Evolutionary conservation across 2,888 invertebrate species (phyloP), one percentile per base, ranked within the genome.

Genomic region (Eristalis pertinax): DNA sequence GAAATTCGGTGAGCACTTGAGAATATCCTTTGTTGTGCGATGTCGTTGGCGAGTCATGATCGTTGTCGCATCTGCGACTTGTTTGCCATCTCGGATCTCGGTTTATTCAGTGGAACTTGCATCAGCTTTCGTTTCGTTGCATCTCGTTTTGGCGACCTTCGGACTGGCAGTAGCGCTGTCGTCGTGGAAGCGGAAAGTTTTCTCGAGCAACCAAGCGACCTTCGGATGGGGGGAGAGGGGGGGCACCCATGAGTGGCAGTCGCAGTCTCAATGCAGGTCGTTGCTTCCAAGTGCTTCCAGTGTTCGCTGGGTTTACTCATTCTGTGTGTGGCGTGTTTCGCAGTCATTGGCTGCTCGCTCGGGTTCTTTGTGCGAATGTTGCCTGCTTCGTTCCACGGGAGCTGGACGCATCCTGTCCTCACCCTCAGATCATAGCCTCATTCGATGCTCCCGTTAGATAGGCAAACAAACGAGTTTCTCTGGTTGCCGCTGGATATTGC

Each of bases 31-130:
- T 24, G 43, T 22, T 70, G 63, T 58, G 41, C 19, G n/a, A 74
- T 29, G 19, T 63, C 32, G 32, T 5, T 24, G 72, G 38, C 78
- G 85, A 77, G 73, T 78, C 72, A 70, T 67, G 67, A 50, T 24
- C 70, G 5, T 22, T 10, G n/a, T n/a, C n/a, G n/a, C n/a, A n/a
- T n/a, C 13, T 11, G 35, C n/a, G n/a, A n/a, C n/a, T n/a, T 72
- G 10, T 75, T 67, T 75, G 75, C 80, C n/a, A 19, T 50, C 50
- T 50, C 50, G 0, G n/a, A 19, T n/a, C n/a, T n/a, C 50, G n/a
- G n/a, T 5, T 43, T 35, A 62, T 68, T 62, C 62, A 41, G 65
- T 84, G 65, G 67, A 56, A 72, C 74, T 75, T 65, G 35, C n/a
- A 77, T 73, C 65, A 43, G 43, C 63, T 4, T 60, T 68, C 8